These are phyloP conservation scores for Tupaia chinensis DNA, from an alignment of 2,113 vertebrate species.

Conservation along the genomic window DNA sequence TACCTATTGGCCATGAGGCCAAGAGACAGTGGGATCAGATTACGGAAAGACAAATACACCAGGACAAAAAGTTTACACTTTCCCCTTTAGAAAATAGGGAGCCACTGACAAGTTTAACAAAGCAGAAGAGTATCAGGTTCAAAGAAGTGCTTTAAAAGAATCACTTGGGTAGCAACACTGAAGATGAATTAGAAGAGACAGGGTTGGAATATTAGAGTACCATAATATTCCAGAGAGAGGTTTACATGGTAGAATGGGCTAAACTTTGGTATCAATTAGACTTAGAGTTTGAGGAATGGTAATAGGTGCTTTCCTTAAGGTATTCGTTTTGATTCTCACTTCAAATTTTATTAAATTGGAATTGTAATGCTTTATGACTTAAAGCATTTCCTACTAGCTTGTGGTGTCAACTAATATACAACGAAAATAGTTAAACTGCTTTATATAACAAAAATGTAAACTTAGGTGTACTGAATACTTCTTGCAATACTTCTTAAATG, in stretches of 20 bases:
- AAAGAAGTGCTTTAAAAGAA: not conserved
- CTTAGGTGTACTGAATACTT: not conserved
- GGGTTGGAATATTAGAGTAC: not conserved
- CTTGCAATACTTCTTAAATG: not conserved
- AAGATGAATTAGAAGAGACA: not conserved
- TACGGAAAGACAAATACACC: not conserved
- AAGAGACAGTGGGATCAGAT: not conserved
- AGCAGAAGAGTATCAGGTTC: not conserved
- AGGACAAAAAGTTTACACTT: not conserved
- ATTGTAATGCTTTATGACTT: conserved; percentile 29
- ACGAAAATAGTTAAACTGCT: conserved; percentile 25
- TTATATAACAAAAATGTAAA: not conserved
- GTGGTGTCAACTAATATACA: conserved; percentile 21
- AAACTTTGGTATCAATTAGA: conserved; percentile 27
- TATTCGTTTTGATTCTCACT: not conserved
- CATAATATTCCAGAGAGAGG: not conserved
- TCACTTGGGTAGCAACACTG: not conserved
- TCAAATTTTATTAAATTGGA: not conserved
- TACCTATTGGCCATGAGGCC: not conserved
- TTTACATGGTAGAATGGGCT: not conserved
- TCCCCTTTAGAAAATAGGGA: not conserved
- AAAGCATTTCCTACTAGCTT: conserved; percentile 4
- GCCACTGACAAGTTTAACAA: not conserved
- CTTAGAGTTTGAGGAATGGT: not conserved
- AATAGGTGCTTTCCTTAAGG: not conserved